Base-by-base conservation (phyloP, 2,888 invertebrate genomes). In the Lucinisca nassula region DNA sequence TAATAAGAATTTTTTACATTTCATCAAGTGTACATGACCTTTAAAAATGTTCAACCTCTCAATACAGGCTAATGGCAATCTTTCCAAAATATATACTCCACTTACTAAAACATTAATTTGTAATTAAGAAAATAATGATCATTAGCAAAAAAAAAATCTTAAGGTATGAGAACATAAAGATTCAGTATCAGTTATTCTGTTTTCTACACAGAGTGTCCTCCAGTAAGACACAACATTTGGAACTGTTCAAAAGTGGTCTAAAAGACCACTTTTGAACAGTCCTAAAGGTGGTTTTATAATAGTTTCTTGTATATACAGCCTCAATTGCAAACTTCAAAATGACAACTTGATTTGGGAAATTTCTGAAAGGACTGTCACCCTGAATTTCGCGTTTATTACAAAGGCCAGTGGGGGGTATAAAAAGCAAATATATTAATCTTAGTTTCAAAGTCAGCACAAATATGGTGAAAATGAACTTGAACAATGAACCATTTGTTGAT, bases 1-100 rank as follows among this genome's bases (percentile, higher is more conserved):
- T 67, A 67, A 67, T 67, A 21, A 67, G 67, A 67, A 24, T 58
- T 67, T 61, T 61, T 12, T 8, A 61, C 61, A 61, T 61, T 61
- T 61, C 61, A 61, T 27, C 24, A 30, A 27, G 61, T 30, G 30
- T 30, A 61, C n/a, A 61, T 30, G 30, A 30, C 61, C 30, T 55
- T n/a, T 55, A 8, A 17, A n/a, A 17, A 21, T 4, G 4, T 55
- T n/a, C 55, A 17, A 55, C 55, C 55, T 21, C n/a, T 55, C 55
- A n/a, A 55, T 4, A n/a, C 8, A n/a, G n/a, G 8, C 12, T 55
- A 55, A 55, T 55, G 55, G n/a, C 55, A 55, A 14, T 55, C 55
- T 10, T 55, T n/a, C 45, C 10, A 45, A 45, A 45, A 45, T 45
- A 12, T 12, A 45, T 45, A 12, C 17, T 55, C 55, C n/a, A 55